These are phyloP conservation scores for Protula sp. DNA, from an alignment of 2,888 invertebrate species.

Conservation along the genomic window DNA sequence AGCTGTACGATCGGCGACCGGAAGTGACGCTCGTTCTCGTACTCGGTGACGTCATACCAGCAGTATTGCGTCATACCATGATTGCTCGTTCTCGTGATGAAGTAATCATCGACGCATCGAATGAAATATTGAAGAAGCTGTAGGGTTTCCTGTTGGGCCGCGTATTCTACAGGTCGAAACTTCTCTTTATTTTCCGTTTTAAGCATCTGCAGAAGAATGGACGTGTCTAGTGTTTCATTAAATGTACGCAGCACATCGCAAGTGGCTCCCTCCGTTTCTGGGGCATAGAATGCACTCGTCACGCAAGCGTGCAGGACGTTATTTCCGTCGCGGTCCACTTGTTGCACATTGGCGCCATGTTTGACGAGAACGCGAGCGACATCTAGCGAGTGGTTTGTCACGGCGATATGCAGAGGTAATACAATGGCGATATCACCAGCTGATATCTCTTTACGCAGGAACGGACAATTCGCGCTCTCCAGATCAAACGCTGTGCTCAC, in stretches of 20 bases:
- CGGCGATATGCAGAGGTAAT: not conserved
- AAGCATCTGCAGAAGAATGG: too few species aligned
- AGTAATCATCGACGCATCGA: too few species aligned
- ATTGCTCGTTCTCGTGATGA: too few species aligned
- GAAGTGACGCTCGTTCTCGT: not conserved
- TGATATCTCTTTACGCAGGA: too few species aligned
- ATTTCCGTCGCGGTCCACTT: not conserved
- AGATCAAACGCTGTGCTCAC: too few species aligned
- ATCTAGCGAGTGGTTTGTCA: not conserved
- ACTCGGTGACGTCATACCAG: not conserved
- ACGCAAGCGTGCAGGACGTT: slow-evolving; percentile 5
- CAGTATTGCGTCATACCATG: not conserved
- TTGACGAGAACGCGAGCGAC: not conserved
- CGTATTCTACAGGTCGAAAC: too few species aligned
- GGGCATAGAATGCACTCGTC: slow-evolving; percentile 4
- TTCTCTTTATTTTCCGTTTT: too few species aligned
- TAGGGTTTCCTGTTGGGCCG: too few species aligned
- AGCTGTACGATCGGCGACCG: slow-evolving; percentile 1
- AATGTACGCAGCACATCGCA: not conserved
- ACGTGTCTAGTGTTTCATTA: not conserved
- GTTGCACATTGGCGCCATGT: not conserved
- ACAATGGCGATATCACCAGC: too few species aligned
- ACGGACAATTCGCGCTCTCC: too few species aligned
- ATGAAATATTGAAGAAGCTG: too few species aligned
- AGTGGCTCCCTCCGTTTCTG: not conserved